These are phyloP conservation scores for Acomys russatus DNA, from an alignment of 2,797 vertebrate genomes.

Conservation along the genomic window DNA sequence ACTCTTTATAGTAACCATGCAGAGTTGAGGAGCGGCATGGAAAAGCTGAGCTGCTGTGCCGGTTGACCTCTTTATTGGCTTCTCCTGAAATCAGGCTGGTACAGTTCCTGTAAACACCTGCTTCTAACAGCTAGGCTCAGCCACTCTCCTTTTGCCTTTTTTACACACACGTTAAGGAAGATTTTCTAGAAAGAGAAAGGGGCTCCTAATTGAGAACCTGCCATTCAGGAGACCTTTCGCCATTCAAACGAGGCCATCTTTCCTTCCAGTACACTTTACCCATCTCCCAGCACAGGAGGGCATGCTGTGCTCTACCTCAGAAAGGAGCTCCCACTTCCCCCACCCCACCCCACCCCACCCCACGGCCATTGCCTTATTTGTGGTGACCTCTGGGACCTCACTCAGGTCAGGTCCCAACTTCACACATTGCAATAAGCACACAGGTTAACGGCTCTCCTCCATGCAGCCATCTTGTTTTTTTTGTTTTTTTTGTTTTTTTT, in stretches of 20 bases:
- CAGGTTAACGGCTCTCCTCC: background rate
- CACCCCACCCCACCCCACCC: background rate
- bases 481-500: too few species aligned
- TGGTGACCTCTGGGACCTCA: background rate
- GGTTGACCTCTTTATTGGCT: background rate
- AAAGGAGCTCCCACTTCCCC: background rate
- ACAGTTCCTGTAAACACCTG: background rate
- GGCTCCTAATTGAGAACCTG: background rate
- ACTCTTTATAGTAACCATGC: background rate
- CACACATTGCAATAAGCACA: fast-evolving
- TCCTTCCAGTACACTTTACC: background rate
- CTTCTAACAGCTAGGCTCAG: background rate
- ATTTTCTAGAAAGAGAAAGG: background rate
- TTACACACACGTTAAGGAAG: background rate
- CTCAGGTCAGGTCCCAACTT: background rate
- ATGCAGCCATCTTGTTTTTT: background rate
- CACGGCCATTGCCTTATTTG: background rate
- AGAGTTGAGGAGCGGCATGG: background rate
- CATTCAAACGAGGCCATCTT: background rate
- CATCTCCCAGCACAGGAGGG: background rate
- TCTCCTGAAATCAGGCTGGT: background rate
- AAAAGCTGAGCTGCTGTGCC: background rate
- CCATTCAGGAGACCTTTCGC: background rate
- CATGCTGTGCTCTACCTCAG: background rate
- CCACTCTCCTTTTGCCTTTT: background rate